Conservation (phyloP, 2,113 vertebrate species). For the Microtus montanus region DNA sequence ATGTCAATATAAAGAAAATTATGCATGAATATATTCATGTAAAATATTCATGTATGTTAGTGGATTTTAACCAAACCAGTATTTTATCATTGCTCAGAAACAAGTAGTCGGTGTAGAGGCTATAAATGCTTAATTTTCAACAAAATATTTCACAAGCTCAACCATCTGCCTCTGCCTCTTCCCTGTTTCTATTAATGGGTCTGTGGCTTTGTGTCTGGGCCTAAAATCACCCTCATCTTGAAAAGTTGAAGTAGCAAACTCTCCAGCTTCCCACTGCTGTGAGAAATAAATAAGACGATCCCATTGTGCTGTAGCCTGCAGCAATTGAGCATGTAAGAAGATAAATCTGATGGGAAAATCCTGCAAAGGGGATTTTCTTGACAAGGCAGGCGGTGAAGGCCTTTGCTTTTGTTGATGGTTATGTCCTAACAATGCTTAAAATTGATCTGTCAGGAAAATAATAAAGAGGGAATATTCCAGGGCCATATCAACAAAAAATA, state of each 20-base stretch:
- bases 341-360: slow-evolving; percentile 3
- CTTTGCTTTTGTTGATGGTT: neutral
- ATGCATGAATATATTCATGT: neutral
- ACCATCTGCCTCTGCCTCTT: neutral
- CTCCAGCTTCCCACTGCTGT: neutral
- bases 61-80: neutral
- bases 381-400: neutral
- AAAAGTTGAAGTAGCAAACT: neutral
- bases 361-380: slow-evolving; percentile 29
- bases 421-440: neutral
- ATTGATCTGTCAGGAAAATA: neutral
- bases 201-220: neutral
- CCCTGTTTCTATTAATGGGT: neutral
- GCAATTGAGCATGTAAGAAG: neutral
- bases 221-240: neutral
- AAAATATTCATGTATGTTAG: neutral
- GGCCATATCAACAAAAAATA: neutral
- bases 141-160: neutral
- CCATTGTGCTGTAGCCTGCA: neutral
- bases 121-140: neutral
- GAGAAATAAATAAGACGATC: slow-evolving; percentile 2
- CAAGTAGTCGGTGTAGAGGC: neutral
- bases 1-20: slow-evolving; percentile 10
- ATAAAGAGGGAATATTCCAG: neutral
- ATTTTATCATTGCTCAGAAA: neutral